These are phyloP conservation scores for Drosophila fuyamai DNA, from an alignment of 1,140 invertebrate genomes.

Conservation along the genomic window DNA sequence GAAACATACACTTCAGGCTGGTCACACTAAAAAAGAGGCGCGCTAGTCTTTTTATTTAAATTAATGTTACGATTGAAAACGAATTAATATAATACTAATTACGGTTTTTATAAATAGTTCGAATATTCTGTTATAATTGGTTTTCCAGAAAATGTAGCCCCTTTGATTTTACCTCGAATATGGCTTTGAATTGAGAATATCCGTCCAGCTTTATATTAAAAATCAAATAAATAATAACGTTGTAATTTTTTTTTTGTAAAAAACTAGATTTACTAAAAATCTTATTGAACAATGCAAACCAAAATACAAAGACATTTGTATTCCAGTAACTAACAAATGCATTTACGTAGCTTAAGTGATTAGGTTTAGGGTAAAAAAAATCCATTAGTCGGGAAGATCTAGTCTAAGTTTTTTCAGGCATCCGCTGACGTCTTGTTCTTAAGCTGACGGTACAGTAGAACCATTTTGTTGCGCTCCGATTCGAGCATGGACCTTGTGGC, in stretches of 20 bases:
- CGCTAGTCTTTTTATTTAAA: neutral
- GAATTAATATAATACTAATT: too few species aligned
- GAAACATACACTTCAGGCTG: neutral
- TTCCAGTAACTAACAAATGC: conserved; percentile 1
- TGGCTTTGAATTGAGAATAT: too few species aligned
- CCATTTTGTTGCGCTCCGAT: conserved; percentile 86
- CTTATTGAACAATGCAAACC: neutral
- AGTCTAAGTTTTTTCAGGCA: conserved; percentile 7
- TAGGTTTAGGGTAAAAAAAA: neutral
- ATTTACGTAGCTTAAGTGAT: neutral
- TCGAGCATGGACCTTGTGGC: conserved; percentile 87
- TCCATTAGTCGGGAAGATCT: neutral
- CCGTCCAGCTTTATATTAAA: too few species aligned
- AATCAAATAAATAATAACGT: too few species aligned
- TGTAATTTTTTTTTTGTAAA: neutral
- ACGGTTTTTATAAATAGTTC: neutral
- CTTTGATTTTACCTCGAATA: too few species aligned
- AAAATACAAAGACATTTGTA: neutral
- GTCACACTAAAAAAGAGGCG: neutral
- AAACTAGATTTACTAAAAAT: neutral
- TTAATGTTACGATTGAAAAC: too few species aligned
- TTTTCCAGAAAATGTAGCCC: too few species aligned
- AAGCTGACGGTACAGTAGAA: conserved; percentile 86
- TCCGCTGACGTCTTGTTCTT: conserved; percentile 80
- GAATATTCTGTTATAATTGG: too few species aligned